Evolutionary conservation across 2,113 vertebrate species (phyloP).

Genomic region (Ciconia maguari): DNA sequence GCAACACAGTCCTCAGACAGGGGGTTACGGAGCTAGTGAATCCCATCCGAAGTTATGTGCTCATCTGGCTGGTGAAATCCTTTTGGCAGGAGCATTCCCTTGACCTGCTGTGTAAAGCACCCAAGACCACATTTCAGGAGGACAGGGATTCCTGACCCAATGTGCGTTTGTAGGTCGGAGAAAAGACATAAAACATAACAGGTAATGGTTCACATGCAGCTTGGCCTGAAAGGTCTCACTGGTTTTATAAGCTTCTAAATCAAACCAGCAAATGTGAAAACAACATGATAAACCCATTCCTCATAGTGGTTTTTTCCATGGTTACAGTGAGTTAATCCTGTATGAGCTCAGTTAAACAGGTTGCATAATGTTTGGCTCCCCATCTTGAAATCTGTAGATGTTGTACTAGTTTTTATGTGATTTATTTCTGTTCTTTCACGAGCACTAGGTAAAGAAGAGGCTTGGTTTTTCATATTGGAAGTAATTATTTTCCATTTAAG

Average conservation of each 20-base stretch:
- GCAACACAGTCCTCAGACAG: not conserved
- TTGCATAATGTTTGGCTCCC: constrained; percentile 33
- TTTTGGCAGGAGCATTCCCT: not conserved
- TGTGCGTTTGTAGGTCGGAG: not conserved
- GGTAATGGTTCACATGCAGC: constrained; percentile 15
- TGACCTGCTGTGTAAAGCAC: not conserved
- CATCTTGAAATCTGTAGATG: not conserved
- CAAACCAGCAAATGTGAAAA: constrained; percentile 43
- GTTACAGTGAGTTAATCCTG: constrained; percentile 51
- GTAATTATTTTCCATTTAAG: not conserved
- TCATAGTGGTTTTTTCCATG: not conserved
- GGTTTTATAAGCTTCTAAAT: constrained; percentile 55
- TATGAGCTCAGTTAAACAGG: constrained; percentile 39
- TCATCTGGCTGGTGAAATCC: constrained; percentile 24
- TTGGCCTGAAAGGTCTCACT: constrained; percentile 33
- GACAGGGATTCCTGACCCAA: not conserved
- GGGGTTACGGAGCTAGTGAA: not conserved
- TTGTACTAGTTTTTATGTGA: not conserved
- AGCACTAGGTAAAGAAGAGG: not conserved
- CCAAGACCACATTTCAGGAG: not conserved
- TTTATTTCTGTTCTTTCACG: constrained; percentile 21
- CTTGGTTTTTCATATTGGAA: not conserved
- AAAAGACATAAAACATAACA: constrained; percentile 35
- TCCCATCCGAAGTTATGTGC: constrained; percentile 39
- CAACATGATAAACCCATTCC: constrained; percentile 34